Evolutionary conservation across 2,797 vertebrate genomes (phyloP), one percentile per base, ranked within the genome.

Genomic region (Rhinella marina): DNA sequence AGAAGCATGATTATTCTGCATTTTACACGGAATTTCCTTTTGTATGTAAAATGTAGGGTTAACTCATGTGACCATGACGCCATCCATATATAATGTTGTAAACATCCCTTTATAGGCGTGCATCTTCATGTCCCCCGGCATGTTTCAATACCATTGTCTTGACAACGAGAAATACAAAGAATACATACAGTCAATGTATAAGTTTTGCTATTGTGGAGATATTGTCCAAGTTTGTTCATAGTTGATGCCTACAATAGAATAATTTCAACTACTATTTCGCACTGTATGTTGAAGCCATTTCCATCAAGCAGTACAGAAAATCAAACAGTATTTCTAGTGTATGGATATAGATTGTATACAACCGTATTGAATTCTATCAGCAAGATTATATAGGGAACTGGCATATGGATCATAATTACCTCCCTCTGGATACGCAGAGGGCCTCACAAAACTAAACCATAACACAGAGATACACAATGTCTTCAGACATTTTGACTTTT

Each of bases 61-160:
- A 54, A 66, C 59, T 80, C 62, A 84, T 21, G 41, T 59, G 48
- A 56, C 54, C 17, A 66, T 88, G 82, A 88, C 82, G 29, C 76
- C 57, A 88, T 88, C 82, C 48, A 79, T 88, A 72, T 56, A 84
- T 84, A 88, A 84, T 79, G 82, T 19, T 79, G 54, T 88, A 84
- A 88, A 70, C 78, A 84, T 84, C 82, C 23, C 75, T 84, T 66
- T 41, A 80, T 54, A 62, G 75, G 52, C 82, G 77, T 84, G 87
- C 75, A 54, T 84, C 75, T 72, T 88, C 87, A 84, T 84, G 87
- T 52, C 75, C 23, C 27, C 48, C 72, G 52, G 62, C 84, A 84
- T 84, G 82, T 84, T 54, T 82, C 19, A 72, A 80, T 59, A 48
- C 16, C 3, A 32, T 80, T 88, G 87, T 73, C 87, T 72, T 84